Conservation (phyloP, 2,888 invertebrate species). For the Phalangium opilio region DNA sequence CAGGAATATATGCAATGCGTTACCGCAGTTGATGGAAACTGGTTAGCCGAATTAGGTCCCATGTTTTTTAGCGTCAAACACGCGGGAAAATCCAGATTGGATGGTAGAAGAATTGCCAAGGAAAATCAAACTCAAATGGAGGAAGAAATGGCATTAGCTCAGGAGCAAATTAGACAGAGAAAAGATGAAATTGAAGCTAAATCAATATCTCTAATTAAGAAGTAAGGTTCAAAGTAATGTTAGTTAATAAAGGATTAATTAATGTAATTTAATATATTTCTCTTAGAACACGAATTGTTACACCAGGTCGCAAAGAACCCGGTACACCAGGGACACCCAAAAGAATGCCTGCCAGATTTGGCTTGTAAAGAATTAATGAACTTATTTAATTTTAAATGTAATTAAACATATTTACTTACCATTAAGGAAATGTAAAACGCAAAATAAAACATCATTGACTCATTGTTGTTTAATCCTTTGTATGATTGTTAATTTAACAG, state of each 20-base stretch:
- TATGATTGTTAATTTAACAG: too few species aligned
- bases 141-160: conserved; percentile 83
- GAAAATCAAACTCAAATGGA: conserved; percentile 88
- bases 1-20: conserved; percentile 98
- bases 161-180: conserved; percentile 73
- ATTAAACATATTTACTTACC: too few species aligned
- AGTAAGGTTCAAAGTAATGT: conserved; percentile 20
- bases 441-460: too few species aligned
- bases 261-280: conserved; percentile 4
- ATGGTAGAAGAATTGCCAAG: conserved; percentile 72
- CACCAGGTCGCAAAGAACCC: conserved; percentile 43
- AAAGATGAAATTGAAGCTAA: conserved; percentile 57
- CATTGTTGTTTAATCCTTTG: too few species aligned
- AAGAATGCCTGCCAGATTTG: conserved; percentile 60
- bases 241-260: too few species aligned
- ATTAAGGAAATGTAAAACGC: too few species aligned
- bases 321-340: conserved; percentile 38
- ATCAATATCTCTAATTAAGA: conserved; percentile 52
- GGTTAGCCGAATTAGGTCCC: conserved; percentile 95
- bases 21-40: conserved; percentile 92
- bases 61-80: conserved; percentile 85
- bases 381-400: background rate
- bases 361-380: conserved; percentile 46
- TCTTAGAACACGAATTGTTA: conserved; percentile 24
- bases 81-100: conserved; percentile 74